Base-by-base conservation (phyloP, 2,797 vertebrate species). In the Coccyzus lansbergi region DNA sequence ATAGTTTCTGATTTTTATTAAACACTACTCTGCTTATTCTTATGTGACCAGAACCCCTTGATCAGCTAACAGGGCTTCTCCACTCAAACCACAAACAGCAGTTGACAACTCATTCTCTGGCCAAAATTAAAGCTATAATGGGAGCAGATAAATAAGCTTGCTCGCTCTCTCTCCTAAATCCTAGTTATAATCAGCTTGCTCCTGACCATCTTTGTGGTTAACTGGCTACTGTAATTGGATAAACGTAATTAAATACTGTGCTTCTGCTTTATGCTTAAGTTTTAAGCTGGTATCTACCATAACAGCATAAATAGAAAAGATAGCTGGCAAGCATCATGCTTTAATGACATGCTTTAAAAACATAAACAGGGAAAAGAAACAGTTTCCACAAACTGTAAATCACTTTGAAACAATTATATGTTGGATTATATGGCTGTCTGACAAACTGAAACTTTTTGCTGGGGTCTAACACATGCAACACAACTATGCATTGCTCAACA, bases 171-270 rank as follows among this genome's bases (percentile, higher is more conserved):
- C 62, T 70, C 26, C 7, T 83, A 78, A 93, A 69, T 90, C 76
- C 62, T 78, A 75, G 33, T 58, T 95, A 21, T 93, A 92, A 93
- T 91, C 88, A 83, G 88, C 91, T 95, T 93, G 79, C 28, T 91
- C 90, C 72, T 91, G 79, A 58, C 65, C 12, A 14, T 89, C 79
- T 86, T 90, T 77, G 51, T 83, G 60, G 69, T 71, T 58, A 91
- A 93, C 65, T 87, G 42, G 53, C 80, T 91, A 68, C 42, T 62
- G 51, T 96, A 95, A 83, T 91, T 85, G 62, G 91, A 94, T 91
- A 91, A 87, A 44, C 55, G 58, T 88, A 86, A 83, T 84, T 88
- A 89, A 96, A 74, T 67, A 63, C 42, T 80, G 15, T 60, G 29
- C 24, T 83, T 4, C 64, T 90, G 28, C 62, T 78, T 92, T 60